These are phyloP conservation scores for Dioctria linearis DNA, from an alignment of 2,888 invertebrate species.

Conservation along the genomic window DNA sequence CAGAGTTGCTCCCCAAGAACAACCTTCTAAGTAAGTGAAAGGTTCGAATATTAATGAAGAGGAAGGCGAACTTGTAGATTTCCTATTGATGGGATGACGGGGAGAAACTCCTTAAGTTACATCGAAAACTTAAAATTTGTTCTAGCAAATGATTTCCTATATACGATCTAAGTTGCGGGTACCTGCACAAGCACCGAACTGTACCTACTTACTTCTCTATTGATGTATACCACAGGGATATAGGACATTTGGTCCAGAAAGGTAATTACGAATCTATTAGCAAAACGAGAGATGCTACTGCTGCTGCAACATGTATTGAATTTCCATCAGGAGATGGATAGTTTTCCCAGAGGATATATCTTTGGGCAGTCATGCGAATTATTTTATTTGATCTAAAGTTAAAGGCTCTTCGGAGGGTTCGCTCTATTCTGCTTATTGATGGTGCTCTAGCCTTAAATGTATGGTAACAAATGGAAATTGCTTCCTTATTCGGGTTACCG, in stretches of 20 bases:
- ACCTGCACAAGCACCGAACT: no score
- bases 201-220: no score
- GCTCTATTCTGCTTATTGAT: neutral
- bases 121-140: neutral
- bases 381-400: conserved; percentile 49
- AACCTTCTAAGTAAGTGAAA: conserved; percentile 12
- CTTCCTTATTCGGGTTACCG: conserved; percentile 48
- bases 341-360: conserved; percentile 57
- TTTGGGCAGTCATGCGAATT: conserved; percentile 55
- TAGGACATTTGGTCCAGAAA: conserved; percentile 56
- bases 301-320: conserved; percentile 52
- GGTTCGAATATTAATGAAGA: conserved; percentile 2
- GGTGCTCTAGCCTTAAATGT: neutral
- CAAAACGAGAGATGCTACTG: conserved; percentile 16
- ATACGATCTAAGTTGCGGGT: neutral
- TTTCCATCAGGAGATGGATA: conserved; percentile 54
- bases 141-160: neutral
- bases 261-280: conserved; percentile 59
- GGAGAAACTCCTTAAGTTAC: neutral
- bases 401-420: conserved; percentile 4
- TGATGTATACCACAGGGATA: conserved; percentile 25
- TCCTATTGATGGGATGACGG: neutral
- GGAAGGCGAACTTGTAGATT: neutral
- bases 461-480: conserved; percentile 29
- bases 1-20: neutral